A percentile compares a stretch with the other conserved stretches of the same genome.
Conservation (phyloP, 2,797 vertebrate genomes). For the Peromyscus melanophrys region DNA sequence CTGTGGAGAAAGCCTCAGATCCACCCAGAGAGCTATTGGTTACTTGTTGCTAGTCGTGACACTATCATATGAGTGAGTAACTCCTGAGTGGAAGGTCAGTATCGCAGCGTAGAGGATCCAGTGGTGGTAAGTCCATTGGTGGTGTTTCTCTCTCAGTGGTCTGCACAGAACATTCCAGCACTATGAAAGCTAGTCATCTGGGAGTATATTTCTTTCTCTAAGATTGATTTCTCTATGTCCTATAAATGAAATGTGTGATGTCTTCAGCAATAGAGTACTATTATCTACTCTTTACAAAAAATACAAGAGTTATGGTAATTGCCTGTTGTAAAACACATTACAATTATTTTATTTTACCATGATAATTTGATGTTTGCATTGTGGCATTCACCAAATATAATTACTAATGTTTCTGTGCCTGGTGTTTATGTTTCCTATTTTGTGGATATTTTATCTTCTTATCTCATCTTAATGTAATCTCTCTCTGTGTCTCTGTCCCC, state of each 20-base stretch:
- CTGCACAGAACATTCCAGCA: not conserved
- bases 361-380: not conserved
- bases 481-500: accelerated
- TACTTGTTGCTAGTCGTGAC: not conserved
- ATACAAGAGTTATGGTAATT: not conserved
- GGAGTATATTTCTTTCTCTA: too few relatives aligned
- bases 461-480: too few relatives aligned
- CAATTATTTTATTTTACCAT: not conserved
- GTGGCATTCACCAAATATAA: not conserved
- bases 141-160: not conserved
- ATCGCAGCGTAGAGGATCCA: not conserved
- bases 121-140: not conserved
- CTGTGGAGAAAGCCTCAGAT: not conserved
- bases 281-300: not conserved
- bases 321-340: not conserved
- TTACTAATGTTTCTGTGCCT: not conserved
- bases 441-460: too few relatives aligned
- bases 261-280: not conserved
- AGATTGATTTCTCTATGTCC: too few relatives aligned
- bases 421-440: not conserved
- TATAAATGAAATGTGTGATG: not conserved
- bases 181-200: not conserved
- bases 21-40: not conserved
- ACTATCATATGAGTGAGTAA: not conserved
- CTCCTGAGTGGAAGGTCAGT: not conserved